Evolutionary conservation across 2,888 invertebrate species (phyloP).

Genomic region (Ochropleura plecta): DNA sequence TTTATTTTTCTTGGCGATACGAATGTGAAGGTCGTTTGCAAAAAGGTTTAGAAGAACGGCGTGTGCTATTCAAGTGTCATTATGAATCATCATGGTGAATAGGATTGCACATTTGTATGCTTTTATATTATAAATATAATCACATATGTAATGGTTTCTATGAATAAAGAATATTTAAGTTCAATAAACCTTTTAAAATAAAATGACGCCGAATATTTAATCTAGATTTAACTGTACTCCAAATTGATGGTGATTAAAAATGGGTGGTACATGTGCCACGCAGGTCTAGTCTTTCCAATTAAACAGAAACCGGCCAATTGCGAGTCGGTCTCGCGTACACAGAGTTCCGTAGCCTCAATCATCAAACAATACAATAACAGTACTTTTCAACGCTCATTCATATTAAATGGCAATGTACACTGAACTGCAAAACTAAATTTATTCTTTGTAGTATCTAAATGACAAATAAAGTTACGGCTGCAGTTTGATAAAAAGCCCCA

Average conservation of each 20-base stretch:
- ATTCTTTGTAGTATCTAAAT: no score
- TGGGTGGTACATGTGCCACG: not conserved
- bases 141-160: not conserved
- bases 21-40: slow-evolving; percentile 39
- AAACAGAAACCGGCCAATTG: not conserved
- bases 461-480: no score
- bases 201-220: not conserved
- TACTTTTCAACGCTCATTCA: no score
- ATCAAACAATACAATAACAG: no score
- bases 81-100: slow-evolving; percentile 20
- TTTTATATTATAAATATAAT: no score
- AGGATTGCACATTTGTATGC: not conserved
- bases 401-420: no score
- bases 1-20: slow-evolving; percentile 39
- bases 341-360: no score
- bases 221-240: not conserved
- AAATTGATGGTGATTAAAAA: not conserved
- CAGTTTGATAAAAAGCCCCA: no score
- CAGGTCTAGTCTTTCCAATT: not conserved
- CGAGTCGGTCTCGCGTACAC: no score
- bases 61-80: slow-evolving; percentile 26
- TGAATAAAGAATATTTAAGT: not conserved
- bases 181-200: not conserved
- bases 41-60: slow-evolving; percentile 13
- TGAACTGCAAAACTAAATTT: no score